Conservation (phyloP, 1,140 invertebrate species). For the Trachymyrmex septentrionalis region DNA sequence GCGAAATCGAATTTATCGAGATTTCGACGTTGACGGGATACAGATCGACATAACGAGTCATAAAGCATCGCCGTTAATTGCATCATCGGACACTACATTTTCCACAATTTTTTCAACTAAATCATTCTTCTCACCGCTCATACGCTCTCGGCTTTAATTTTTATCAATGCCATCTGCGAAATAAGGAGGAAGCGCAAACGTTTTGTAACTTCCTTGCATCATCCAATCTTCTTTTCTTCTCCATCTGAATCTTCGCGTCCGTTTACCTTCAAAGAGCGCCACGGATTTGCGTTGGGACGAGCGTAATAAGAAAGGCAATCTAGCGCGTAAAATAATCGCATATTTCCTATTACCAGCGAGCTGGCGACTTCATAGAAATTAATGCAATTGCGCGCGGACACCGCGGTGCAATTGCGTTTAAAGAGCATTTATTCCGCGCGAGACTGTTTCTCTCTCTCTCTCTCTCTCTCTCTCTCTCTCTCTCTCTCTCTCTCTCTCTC, state of each 20-base stretch:
- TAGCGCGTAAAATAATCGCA: conserved; percentile 41
- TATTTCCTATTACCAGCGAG: conserved; percentile 9
- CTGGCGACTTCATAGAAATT: conserved; percentile 55
- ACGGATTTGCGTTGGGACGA: conserved; percentile 8
- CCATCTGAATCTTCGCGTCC: neutral
- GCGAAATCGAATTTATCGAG: conserved; percentile 57
- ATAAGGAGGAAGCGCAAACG: no score
- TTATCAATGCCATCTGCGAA: neutral
- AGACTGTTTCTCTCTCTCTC: conserved; percentile 11
- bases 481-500: conserved; percentile 15
- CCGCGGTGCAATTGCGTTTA: conserved; percentile 49
- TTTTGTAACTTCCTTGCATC: neutral
- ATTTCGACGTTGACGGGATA: conserved; percentile 34
- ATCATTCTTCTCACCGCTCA: neutral
- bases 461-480: conserved; percentile 11
- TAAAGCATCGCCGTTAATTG: conserved; percentile 45
- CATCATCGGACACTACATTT: conserved; percentile 32
- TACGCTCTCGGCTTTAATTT: neutral
- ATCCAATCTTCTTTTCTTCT: neutral
- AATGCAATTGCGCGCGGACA: conserved; percentile 52
- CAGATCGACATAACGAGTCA: conserved; percentile 33
- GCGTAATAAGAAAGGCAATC: conserved; percentile 44
- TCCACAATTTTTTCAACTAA: conserved; percentile 3
- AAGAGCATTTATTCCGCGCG: conserved; percentile 49
- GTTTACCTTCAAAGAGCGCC: neutral